Conservation (phyloP, 2,888 invertebrate genomes). For the Lordiphosa fenestrarum region DNA sequence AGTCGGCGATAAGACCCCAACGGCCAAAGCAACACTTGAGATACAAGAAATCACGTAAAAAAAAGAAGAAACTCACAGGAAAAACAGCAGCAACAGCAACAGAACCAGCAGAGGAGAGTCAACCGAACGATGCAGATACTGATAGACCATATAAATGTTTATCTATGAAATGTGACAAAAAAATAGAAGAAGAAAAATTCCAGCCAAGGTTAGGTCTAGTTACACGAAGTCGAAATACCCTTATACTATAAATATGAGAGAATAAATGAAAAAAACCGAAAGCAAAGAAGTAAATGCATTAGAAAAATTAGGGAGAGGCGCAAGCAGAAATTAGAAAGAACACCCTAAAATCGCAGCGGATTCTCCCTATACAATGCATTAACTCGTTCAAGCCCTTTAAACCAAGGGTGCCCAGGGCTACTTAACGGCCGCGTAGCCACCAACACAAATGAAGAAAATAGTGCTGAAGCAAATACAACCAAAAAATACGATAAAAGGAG, state of each 20-base stretch:
- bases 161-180: slow-evolving; percentile 47
- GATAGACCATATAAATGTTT: slow-evolving; percentile 51
- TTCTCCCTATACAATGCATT: no score
- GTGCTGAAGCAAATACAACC: no score
- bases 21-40: slow-evolving; percentile 58
- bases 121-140: slow-evolving; percentile 52
- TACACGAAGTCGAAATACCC: neutral
- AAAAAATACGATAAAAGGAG: no score
- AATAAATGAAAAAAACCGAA: neutral
- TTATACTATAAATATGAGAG: neutral
- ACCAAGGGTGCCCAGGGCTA: no score
- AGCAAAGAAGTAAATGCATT: no score
- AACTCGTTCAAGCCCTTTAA: no score
- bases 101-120: slow-evolving; percentile 12
- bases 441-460: no score
- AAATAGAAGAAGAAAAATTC: neutral
- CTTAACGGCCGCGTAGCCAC: no score
- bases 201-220: neutral
- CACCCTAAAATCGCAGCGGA: no score
- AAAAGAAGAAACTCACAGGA: slow-evolving; percentile 27
- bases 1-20: slow-evolving; percentile 59
- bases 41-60: slow-evolving; percentile 71
- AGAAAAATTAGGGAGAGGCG: no score
- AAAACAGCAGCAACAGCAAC: slow-evolving; percentile 1
- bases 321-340: no score